These are phyloP conservation scores for Lutraria lutraria DNA, from an alignment of 2,888 invertebrate species.

Conservation along the genomic window DNA sequence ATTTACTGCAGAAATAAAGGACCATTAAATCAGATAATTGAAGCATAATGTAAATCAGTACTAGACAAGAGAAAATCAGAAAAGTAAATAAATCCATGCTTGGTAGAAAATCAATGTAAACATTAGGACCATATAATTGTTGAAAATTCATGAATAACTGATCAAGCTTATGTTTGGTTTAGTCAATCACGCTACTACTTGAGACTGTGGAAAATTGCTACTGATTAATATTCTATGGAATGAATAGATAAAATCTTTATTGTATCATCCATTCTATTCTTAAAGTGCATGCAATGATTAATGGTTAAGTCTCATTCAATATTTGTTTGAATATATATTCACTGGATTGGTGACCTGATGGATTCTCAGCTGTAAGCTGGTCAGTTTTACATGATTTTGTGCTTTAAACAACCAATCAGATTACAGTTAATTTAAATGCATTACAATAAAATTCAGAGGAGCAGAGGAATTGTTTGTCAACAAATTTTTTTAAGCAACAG, in stretches of 20 bases:
- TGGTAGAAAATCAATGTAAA: slow-evolving; percentile 24
- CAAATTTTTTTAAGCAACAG: no score
- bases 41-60: slow-evolving; percentile 17
- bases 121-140: slow-evolving; percentile 13
- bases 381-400: no score
- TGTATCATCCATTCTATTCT: background rate
- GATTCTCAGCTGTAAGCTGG: no score
- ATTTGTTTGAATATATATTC: background rate
- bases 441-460: no score
- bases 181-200: background rate
- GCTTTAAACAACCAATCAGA: no score
- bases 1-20: background rate
- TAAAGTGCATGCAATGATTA: background rate
- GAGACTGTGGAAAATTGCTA: background rate
- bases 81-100: slow-evolving; percentile 25
- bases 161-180: slow-evolving; percentile 3
- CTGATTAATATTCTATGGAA: slow-evolving; percentile 5
- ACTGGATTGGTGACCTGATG: background rate
- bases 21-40: slow-evolving; percentile 3
- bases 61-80: background rate
- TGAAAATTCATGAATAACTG: slow-evolving; percentile 24
- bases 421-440: no score
- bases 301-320: background rate
- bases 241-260: background rate
- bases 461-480: no score